These are phyloP conservation scores for Fulica atra DNA, from an alignment of 2,113 vertebrate species.

Conservation along the genomic window DNA sequence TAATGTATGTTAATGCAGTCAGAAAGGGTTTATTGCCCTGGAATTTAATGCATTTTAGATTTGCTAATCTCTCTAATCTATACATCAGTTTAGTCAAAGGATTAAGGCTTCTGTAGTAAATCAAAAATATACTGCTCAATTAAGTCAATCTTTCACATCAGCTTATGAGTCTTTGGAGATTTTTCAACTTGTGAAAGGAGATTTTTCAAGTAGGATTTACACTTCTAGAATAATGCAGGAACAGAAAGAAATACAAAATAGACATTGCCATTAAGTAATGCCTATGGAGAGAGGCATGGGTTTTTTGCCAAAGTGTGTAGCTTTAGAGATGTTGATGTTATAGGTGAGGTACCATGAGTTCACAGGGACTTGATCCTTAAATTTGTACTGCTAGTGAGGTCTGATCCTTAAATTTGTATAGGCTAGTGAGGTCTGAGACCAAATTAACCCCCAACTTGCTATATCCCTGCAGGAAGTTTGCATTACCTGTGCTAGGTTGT, in stretches of 20 bases:
- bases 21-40: not conserved
- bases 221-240: not conserved
- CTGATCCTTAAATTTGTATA: not conserved
- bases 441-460: not conserved
- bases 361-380: not conserved
- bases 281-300: fast-evolving
- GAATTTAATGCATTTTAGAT: slow-evolving; percentile 57
- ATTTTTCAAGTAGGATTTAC: slow-evolving; percentile 59
- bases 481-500: not conserved
- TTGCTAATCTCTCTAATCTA: slow-evolving; percentile 61
- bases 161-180: slow-evolving; percentile 61
- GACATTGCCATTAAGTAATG: not conserved
- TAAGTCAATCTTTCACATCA: slow-evolving; percentile 68
- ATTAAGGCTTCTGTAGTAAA: slow-evolving; percentile 61
- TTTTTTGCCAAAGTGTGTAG: not conserved
- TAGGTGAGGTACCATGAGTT: not conserved
- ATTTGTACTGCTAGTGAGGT: not conserved
- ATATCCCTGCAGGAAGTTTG: not conserved
- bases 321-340: not conserved
- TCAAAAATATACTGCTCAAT: slow-evolving; percentile 69
- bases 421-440: not conserved
- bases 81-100: slow-evolving; percentile 48
- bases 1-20: not conserved
- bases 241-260: not conserved
- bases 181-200: slow-evolving; percentile 41